phyloP scores from a whole-genome alignment of 2,113 vertebrate genomes.

The Cyprinodon variegatus region DNA sequence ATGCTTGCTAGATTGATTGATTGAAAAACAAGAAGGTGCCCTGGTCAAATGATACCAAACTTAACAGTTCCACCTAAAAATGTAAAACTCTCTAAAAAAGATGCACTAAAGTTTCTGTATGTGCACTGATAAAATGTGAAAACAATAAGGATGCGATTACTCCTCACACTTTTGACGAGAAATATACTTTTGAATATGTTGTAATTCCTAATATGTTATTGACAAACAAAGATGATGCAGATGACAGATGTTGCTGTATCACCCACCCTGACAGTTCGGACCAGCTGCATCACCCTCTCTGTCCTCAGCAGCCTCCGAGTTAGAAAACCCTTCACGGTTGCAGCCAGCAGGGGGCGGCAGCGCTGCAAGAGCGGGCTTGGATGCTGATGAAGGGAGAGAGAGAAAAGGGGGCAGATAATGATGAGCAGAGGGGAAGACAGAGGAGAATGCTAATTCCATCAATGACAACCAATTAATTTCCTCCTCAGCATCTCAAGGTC shows the following conservation, averaged over 20 bases:
- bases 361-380: slow-evolving; percentile 21
- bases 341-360: slow-evolving; percentile 73
- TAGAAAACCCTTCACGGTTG: slow-evolving; percentile 75
- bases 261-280: slow-evolving; percentile 75
- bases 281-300: slow-evolving; percentile 70
- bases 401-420: slow-evolving; percentile 49
- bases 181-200: not conserved
- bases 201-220: too few species aligned
- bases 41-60: too few species aligned
- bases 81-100: not conserved
- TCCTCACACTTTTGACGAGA: not conserved
- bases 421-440: slow-evolving; percentile 66
- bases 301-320: slow-evolving; percentile 78
- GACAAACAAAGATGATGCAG: slow-evolving; percentile 5
- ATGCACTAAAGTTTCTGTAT: not conserved
- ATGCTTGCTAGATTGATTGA: too few species aligned
- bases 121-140: not conserved
- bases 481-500: slow-evolving; percentile 71
- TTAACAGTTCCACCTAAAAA: too few species aligned
- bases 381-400: slow-evolving; percentile 46
- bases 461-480: slow-evolving; percentile 80
- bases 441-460: slow-evolving; percentile 77
- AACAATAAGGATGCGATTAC: not conserved
- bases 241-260: not conserved
- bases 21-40: too few species aligned